Evolutionary conservation across 2,113 vertebrate species (phyloP).

Genomic region (Canis aureus): DNA sequence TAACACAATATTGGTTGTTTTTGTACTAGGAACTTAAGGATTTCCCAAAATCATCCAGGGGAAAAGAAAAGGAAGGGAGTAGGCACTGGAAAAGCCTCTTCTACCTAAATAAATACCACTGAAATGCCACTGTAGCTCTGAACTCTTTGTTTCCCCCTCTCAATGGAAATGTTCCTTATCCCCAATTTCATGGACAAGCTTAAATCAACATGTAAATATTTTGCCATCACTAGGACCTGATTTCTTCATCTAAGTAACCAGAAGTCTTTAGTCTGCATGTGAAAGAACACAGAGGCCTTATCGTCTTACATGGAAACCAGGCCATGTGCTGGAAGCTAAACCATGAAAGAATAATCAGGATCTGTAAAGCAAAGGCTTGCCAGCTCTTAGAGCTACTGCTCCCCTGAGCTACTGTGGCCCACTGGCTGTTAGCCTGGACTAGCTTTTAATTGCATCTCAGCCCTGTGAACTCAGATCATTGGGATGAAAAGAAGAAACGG

Average conservation of each 20-base stretch:
- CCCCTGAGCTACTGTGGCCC: not conserved
- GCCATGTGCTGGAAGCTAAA: slow-evolving; percentile 50
- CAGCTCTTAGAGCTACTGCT: not conserved
- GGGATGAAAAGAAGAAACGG: slow-evolving; percentile 27
- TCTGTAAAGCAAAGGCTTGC: not conserved
- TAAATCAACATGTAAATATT: slow-evolving; percentile 74
- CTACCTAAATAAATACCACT: not conserved
- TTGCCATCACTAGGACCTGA: slow-evolving; percentile 58
- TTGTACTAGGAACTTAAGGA: slow-evolving; percentile 69
- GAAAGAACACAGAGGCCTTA: slow-evolving; percentile 61
- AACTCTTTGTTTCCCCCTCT: not conserved
- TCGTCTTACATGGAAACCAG: slow-evolving; percentile 67
- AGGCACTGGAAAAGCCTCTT: not conserved
- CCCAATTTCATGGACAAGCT: slow-evolving; percentile 51
- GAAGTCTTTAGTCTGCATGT: slow-evolving; percentile 23
- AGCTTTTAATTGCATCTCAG: not conserved
- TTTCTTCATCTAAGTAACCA: slow-evolving; percentile 60
- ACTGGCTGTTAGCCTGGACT: not conserved
- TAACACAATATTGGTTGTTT: slow-evolving; percentile 21
- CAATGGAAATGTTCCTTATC: not conserved
- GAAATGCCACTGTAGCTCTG: not conserved
- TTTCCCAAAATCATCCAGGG: slow-evolving; percentile 37
- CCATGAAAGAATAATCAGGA: not conserved
- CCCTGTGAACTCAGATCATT: not conserved
- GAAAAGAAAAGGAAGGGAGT: not conserved